Conservation (phyloP, 2,888 invertebrate genomes). For the Lacanobia wlatinum region DNA sequence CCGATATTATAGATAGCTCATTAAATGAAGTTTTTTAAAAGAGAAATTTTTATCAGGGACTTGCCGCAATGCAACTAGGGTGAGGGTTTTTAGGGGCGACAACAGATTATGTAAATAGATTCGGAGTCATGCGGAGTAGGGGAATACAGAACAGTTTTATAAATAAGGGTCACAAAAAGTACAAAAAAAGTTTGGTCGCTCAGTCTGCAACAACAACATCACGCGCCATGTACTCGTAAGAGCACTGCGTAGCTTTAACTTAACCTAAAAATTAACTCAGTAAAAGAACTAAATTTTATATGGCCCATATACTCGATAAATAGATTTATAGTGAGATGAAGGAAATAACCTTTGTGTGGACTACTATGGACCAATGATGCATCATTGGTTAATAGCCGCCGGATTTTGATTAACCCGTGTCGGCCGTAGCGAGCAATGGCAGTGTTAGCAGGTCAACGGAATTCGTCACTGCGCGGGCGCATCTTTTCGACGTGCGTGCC, state of each 20-base stretch:
- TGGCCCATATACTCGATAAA: not conserved
- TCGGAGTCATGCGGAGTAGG: too few species aligned
- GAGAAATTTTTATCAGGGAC: not conserved
- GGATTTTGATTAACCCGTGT: slow-evolving; percentile 67
- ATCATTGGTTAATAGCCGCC: slow-evolving; percentile 66
- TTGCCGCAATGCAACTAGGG: not conserved
- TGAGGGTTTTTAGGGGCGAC: too few species aligned
- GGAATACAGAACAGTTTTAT: too few species aligned
- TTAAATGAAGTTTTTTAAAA: not conserved
- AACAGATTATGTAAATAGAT: too few species aligned
- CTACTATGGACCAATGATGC: slow-evolving; percentile 69
- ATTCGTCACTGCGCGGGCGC: slow-evolving; percentile 65
- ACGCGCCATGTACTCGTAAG: too few species aligned
- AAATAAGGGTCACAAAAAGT: not conserved
- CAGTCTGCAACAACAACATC: not conserved
- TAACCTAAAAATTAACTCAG: too few species aligned
- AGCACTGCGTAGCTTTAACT: not conserved
- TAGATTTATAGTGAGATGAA: slow-evolving; percentile 43
- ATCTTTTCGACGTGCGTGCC: slow-evolving; percentile 48
- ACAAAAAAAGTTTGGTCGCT: not conserved
- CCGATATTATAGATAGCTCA: not conserved
- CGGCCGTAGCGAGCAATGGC: slow-evolving; percentile 57
- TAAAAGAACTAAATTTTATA: not conserved
- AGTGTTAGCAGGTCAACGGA: slow-evolving; percentile 71
- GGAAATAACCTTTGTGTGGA: slow-evolving; percentile 59